These are phyloP conservation scores for Eilema caniola DNA, from an alignment of 2,888 invertebrate species.

Conservation along the genomic window DNA sequence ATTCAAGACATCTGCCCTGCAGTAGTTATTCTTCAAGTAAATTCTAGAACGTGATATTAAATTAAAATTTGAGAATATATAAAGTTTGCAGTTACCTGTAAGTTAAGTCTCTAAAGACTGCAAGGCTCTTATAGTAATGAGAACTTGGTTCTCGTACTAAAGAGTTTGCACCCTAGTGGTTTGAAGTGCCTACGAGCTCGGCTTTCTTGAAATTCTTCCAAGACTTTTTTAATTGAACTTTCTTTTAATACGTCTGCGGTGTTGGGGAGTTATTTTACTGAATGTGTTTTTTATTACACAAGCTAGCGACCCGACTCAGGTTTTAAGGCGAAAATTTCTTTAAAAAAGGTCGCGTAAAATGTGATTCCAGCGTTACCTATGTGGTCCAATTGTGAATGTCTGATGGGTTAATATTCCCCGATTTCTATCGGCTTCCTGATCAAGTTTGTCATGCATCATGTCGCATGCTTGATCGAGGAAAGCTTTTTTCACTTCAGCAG, in stretches of 20 bases:
- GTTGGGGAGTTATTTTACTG: not conserved
- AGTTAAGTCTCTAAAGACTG: conserved; percentile 28
- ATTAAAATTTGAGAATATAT: not conserved
- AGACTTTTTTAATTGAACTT: not conserved
- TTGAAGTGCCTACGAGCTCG: conserved; percentile 6
- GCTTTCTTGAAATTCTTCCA: not conserved
- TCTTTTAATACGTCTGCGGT: not conserved
- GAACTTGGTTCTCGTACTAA: conserved; percentile 39
- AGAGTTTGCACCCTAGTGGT: conserved; percentile 42
- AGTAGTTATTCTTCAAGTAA: not conserved
- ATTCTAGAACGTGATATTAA: not conserved
- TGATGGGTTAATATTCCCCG: too few species aligned
- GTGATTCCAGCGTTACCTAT: too few species aligned
- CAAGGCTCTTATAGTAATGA: conserved; percentile 48
- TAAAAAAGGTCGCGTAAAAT: not conserved
- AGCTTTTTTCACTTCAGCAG: too few species aligned
- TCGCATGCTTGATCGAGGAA: too few species aligned
- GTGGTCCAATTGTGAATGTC: too few species aligned
- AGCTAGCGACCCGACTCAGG: not conserved
- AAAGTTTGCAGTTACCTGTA: not conserved
- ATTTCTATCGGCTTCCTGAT: too few species aligned
- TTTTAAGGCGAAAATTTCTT: not conserved
- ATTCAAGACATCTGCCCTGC: conserved; percentile 1
- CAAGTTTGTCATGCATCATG: too few species aligned
- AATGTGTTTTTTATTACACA: not conserved